Conservation (phyloP, 2,888 invertebrate species). For the Rhynchonema sp. region DNA sequence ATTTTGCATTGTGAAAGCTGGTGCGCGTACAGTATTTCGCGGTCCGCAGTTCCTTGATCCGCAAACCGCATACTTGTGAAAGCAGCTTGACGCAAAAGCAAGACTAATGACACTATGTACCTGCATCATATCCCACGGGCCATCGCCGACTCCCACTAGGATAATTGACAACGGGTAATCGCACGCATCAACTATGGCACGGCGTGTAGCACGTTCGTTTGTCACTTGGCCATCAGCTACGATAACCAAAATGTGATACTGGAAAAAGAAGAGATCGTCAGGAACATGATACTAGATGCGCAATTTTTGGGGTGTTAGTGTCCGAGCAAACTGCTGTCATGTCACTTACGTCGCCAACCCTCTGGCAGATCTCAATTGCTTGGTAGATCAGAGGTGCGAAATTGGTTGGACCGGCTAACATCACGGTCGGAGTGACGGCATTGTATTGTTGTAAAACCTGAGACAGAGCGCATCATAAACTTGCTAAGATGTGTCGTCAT, state of each 20-base stretch:
- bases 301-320: too few species aligned
- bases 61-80: too few species aligned
- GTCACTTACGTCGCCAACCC: slow-evolving; percentile 23
- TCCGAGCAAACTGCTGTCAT: too few species aligned
- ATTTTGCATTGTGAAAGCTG: too few species aligned
- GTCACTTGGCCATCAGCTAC: slow-evolving; percentile 38
- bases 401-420: slow-evolving; percentile 37
- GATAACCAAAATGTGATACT: slow-evolving; percentile 37
- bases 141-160: slow-evolving; percentile 37
- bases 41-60: too few species aligned
- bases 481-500: too few species aligned
- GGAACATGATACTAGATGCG: too few species aligned
- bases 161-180: slow-evolving; percentile 35
- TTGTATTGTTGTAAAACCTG: slow-evolving; percentile 27
- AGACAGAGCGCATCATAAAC: too few species aligned
- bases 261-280: slow-evolving; percentile 2
- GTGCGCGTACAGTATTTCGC: too few species aligned
- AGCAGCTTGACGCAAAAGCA: too few species aligned
- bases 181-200: slow-evolving; percentile 37
- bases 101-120: slow-evolving; percentile 5
- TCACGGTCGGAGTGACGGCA: slow-evolving; percentile 30
- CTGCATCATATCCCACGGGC: slow-evolving; percentile 37
- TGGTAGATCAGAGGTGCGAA: slow-evolving; percentile 36
- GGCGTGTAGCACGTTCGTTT: slow-evolving; percentile 32
- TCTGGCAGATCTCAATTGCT: slow-evolving; percentile 34